phyloP scores from a whole-genome alignment of 2,113 vertebrate genomes.

The Zeus faber region DNA sequence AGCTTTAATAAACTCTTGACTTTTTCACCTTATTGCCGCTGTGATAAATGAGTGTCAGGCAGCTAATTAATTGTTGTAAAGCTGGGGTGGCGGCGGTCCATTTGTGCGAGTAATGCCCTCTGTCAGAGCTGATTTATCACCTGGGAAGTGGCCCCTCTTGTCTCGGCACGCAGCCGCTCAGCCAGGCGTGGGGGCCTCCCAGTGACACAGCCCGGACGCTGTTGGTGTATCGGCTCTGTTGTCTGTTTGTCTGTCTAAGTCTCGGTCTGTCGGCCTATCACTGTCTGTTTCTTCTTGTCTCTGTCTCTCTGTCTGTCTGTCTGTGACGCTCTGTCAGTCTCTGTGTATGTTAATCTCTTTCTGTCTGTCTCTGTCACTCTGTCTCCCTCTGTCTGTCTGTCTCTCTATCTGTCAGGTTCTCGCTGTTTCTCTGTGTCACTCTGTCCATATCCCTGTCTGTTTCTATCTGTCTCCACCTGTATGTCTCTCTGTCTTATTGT shows the following conservation, averaged over 20 bases:
- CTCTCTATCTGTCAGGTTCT: neutral
- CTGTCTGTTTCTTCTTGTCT: constrained; percentile 25
- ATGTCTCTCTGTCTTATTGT: neutral
- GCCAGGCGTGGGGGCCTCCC: constrained; percentile 13
- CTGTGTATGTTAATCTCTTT: no score
- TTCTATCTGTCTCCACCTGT: neutral
- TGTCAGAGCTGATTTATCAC: constrained; percentile 69
- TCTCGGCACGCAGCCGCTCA: constrained; percentile 18
- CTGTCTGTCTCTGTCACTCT: neutral
- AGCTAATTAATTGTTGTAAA: constrained; percentile 72
- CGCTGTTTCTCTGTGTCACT: neutral
- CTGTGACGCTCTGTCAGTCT: no score
- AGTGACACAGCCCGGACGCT: no score
- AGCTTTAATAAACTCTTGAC: constrained; percentile 81
- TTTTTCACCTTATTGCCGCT: constrained; percentile 76
- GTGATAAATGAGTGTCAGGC: constrained; percentile 75
- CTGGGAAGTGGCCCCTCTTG: constrained; percentile 53
- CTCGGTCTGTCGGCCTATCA: neutral
- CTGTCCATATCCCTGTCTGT: neutral
- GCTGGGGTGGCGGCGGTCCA: constrained; percentile 46
- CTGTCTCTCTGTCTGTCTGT: neutral
- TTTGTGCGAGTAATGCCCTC: constrained; percentile 67
- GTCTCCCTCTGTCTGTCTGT: neutral
- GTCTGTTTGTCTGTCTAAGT: neutral
- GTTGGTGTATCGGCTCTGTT: no score